phyloP scores from a whole-genome alignment of 2,113 vertebrate genomes.

The Ophthalmolycus amberensis region DNA sequence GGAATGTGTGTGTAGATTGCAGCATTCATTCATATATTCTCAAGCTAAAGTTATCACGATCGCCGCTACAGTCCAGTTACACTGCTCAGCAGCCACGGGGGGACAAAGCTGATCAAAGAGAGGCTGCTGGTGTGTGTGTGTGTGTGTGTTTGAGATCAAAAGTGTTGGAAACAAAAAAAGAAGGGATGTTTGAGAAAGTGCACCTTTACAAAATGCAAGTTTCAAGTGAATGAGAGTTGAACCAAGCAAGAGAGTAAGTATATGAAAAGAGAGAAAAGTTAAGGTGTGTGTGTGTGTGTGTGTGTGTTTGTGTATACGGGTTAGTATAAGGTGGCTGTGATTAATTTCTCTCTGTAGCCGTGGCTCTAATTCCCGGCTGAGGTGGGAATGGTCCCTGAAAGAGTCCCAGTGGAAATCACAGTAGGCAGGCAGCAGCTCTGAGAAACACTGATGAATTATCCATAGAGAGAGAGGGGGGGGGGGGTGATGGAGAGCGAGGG shows the following conservation, averaged over 20 bases:
- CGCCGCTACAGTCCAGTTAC: conserved; percentile 22
- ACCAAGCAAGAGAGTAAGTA: neutral
- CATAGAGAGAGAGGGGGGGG: conserved; percentile 51
- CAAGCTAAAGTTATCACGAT: conserved; percentile 7
- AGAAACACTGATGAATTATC: conserved; percentile 82
- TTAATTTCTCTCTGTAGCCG: conserved; percentile 79
- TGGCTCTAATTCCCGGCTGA: conserved; percentile 80
- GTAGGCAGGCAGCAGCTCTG: conserved; percentile 73
- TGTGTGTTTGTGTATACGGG: conserved; percentile 43
- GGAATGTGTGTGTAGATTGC: neutral
- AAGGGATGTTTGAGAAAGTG: neutral
- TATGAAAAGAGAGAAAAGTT: conserved; percentile 21
- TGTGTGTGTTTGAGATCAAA: conserved; percentile 10
- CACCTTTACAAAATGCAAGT: neutral
- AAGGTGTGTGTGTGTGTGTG: conserved; percentile 5
- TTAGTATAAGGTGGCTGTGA: conserved; percentile 74
- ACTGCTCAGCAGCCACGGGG: conserved; percentile 7
- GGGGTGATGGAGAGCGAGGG: neutral
- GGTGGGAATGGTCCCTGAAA: conserved; percentile 77
- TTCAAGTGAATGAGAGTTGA: neutral
- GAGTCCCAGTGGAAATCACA: conserved; percentile 85
- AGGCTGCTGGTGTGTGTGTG: neutral
- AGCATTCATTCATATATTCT: conserved; percentile 17
- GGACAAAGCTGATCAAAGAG: conserved; percentile 33
- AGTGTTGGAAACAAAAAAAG: conserved; percentile 5